Conservation (phyloP, 2,888 invertebrate genomes). For the Busseola fusca region DNA sequence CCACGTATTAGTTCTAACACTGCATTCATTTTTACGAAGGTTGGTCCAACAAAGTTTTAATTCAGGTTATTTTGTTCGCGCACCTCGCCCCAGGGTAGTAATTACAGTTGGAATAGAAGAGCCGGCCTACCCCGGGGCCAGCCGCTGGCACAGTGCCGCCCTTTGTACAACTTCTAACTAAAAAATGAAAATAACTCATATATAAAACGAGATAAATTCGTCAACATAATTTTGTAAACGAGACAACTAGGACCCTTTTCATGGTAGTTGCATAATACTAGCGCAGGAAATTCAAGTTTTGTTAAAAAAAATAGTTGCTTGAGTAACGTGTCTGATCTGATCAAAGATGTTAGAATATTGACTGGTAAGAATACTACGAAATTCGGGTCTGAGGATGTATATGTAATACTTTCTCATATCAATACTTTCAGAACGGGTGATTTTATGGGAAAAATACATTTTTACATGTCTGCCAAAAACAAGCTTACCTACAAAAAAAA, state of each 20-base stretch:
- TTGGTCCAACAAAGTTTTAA: constrained; percentile 56
- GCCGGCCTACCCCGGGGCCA: constrained; percentile 58
- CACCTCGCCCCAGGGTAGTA: constrained; percentile 61
- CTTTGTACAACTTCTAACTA: constrained; percentile 57
- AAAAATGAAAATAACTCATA: constrained; percentile 35
- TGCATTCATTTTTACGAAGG: constrained; percentile 44
- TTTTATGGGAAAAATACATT: no score
- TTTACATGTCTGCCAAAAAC: no score
- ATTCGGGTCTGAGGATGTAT: no score
- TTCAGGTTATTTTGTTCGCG: constrained; percentile 55
- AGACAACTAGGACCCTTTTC: neutral
- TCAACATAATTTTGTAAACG: constrained; percentile 20
- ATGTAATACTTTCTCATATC: no score
- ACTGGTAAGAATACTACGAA: no score
- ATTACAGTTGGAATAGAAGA: constrained; percentile 70
- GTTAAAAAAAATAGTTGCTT: no score
- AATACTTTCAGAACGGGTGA: no score
- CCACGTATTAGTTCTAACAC: constrained; percentile 4
- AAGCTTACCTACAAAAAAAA: no score
- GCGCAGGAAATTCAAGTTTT: neutral
- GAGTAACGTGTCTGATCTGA: neutral
- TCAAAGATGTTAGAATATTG: neutral
- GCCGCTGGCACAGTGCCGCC: constrained; percentile 56
- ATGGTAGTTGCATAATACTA: neutral
- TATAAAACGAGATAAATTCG: constrained; percentile 26